Base-by-base conservation (phyloP, 2,113 vertebrate genomes). In the Nibea coibor region DNA sequence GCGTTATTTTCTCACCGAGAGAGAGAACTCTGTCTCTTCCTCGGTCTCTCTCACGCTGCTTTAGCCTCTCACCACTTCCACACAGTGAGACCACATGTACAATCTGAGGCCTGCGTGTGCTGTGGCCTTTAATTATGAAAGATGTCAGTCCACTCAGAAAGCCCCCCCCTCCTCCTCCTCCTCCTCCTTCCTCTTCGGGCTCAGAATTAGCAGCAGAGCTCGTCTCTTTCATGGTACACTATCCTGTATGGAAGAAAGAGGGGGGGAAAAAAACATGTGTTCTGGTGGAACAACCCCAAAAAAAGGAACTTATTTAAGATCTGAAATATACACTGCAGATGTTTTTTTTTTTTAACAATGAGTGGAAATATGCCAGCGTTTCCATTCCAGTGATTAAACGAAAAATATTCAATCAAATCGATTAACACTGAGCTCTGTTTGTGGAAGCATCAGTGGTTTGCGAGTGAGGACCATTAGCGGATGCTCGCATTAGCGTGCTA, bases 51-150 rank as follows among this genome's bases (percentile, higher is more conserved):
- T 56, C 66, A 53, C 50, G 2, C 69, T 47, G 47, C 59, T 70
- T 68, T 45, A 78, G 58, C 31, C 19, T 57, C 57, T 68, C 19
- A 42, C 82, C 68, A 70, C 79, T 84, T 87, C 83, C 80, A 84
- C 83, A 72, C 74, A 87, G 78, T 67, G 57, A 31, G 66, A 90
- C 91, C 89, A 88, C 86, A 88, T 91, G 87, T 84, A 75, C 75
- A 65, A 80, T 83, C 74, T 78, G 67, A 88, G 83, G 75, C 50
- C 80, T 85, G 83, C 43, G 45, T 84, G 78, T 69, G 53, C 80
- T 50, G 56, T 57, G 82, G 87, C 80, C 89, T 94, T 77, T 92
- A 92, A 92, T 94, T 89, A 93, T 73, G 43, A 78, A 85, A 89
- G 63, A 89, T 91, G 82, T 90, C 85, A 75, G 87, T 63, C 82